Base-by-base conservation (phyloP, 2,797 vertebrate species). In the Erethizon dorsatum region DNA sequence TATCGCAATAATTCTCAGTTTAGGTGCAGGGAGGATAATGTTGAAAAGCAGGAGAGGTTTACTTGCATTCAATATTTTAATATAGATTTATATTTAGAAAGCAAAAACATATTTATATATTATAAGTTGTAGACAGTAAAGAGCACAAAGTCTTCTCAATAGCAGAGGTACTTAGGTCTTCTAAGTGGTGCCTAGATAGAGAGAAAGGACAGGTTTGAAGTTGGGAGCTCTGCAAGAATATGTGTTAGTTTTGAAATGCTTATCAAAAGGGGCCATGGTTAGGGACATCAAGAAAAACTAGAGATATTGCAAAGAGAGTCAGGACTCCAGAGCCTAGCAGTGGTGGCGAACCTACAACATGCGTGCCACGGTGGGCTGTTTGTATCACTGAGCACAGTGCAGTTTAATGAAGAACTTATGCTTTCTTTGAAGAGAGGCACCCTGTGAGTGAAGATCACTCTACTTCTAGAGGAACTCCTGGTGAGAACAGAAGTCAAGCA, bases 41-140 rank as follows among this genome's bases (percentile, higher is more conserved):
- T 65, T 75, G 61, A 84, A 93, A 83, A 56, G 9, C 31, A 26
- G 22, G n/a, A 24, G 78, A 50, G 7, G 6, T 18, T 69, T 90
- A 59, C 28, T 78, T 88, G 2, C 26, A n/a, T 59, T 61, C 31
- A 80, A 45, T 61, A 67, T 75, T 90, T 41, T 67, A 80, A 84
- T 12, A 50, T 14, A 84, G 41, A 4, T 90, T 89, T 84, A 15
- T 83, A 56, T 84, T 87, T 94, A 84, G 95, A 87, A 90, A 56
- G 59, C 22, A 50, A 77, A 85, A 11, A 86, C 15, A 37, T 18
- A 17, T 83, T 88, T 94, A 90, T 45, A 52, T n/a, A 71, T 61
- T 59, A 28, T 65, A 73, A 79, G 54, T 13, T 75, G 37, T 26
- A 77, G 63, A 77, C 88, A 61, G 26, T 57, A 78, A 85, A 95